A percentile compares a stretch with the other conserved stretches of the same genome.
phyloP scores from a whole-genome alignment of 2,797 vertebrate genomes.

The Triplophysa yarkandensis region DNA sequence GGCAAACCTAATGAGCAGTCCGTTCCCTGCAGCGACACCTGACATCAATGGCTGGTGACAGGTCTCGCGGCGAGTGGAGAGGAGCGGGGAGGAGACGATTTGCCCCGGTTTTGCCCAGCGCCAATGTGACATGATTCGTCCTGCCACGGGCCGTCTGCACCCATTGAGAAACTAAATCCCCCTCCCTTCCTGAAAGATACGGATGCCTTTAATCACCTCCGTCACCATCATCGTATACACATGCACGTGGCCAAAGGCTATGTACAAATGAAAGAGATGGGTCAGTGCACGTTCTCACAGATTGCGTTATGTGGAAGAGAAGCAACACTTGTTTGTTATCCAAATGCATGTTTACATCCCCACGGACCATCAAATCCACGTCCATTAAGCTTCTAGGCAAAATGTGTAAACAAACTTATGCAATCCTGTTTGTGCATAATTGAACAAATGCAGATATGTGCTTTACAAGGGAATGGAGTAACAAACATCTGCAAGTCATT shows the following conservation, averaged over 20 bases:
- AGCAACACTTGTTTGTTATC: constrained; percentile 33
- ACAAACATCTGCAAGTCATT: constrained; percentile 36
- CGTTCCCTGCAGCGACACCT: constrained; percentile 52
- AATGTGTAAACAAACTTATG: constrained; percentile 44
- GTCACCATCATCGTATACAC: constrained; percentile 32
- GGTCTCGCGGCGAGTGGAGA: constrained; percentile 23
- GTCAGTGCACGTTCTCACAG: constrained; percentile 25
- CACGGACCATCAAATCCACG: constrained; percentile 15
- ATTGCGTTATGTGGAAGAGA: constrained; percentile 23
- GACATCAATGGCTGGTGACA: constrained; percentile 58
- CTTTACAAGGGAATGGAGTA: constrained; percentile 7
- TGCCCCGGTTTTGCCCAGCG: constrained; percentile 22
- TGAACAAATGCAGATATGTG: constrained; percentile 36
- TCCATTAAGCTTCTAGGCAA: constrained; percentile 40
- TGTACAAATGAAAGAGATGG: constrained; percentile 27
- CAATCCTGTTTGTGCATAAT: constrained; percentile 25
- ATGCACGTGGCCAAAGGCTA: constrained; percentile 15
- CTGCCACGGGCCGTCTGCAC: constrained; percentile 52
- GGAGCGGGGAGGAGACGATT: constrained; percentile 43
- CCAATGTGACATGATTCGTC: constrained; percentile 51
- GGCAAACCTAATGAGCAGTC: constrained; percentile 59
- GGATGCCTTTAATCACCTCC: constrained; percentile 48
- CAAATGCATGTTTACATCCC: constrained; percentile 26
- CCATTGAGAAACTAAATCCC: constrained; percentile 43
- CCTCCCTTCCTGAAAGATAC: constrained; percentile 34